Percentiles rank a stretch among this genome's conserved stretches.
Conservation (phyloP, 30 jellyfish, hydroid and myxozoan species). For the Turritopsis rubra region DNA sequence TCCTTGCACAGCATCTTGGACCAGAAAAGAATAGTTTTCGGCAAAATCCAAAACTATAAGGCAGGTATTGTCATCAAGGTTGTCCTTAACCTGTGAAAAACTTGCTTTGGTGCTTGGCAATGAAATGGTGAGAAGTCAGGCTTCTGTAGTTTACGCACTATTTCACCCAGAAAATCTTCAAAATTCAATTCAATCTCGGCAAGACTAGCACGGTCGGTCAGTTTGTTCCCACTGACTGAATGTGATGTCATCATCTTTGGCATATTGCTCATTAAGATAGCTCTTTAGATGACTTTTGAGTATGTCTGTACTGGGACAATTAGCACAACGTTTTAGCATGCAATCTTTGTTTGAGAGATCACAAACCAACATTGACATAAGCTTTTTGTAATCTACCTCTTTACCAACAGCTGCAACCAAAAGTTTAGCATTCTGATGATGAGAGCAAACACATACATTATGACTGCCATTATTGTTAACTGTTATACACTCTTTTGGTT, state of each 20-base stretch:
- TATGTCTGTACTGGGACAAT: background rate
- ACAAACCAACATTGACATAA: background rate
- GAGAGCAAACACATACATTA: background rate
- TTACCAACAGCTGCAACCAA: background rate
- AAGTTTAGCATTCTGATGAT: background rate
- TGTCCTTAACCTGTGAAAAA: conserved; percentile 21
- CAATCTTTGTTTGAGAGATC: background rate
- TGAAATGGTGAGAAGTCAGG: background rate
- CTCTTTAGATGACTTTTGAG: background rate
- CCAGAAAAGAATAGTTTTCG: conserved; percentile 29
- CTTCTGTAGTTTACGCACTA: background rate
- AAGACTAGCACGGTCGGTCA: background rate
- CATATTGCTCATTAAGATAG: background rate
- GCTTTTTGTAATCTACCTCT: background rate
- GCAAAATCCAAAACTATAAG: conserved; percentile 30
- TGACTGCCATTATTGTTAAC: background rate
- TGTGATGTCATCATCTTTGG: background rate
- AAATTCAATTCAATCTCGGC: background rate
- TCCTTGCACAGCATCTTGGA: conserved; percentile 45
- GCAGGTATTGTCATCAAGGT: background rate
- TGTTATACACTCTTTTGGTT: background rate
- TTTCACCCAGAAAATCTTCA: background rate
- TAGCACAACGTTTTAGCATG: background rate
- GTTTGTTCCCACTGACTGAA: background rate
- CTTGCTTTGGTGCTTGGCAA: conserved; percentile 39